phyloP scores from a whole-genome alignment of 2,113 vertebrate species.

The Corythornis vintsioides region DNA sequence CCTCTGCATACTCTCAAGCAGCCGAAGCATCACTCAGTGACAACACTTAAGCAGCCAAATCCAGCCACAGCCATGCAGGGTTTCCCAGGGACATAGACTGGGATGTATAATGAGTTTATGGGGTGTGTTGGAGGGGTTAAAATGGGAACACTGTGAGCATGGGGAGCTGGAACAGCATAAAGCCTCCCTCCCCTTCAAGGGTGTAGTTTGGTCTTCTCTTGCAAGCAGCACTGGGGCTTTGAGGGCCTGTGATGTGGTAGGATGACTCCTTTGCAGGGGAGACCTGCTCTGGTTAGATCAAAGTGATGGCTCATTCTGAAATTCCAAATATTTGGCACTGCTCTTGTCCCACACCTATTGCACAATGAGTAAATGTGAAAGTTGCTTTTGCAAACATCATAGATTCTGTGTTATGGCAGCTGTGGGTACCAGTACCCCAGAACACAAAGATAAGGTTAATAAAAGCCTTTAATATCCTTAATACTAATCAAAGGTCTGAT shows the following conservation, averaged over 20 bases:
- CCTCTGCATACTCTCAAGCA: neutral
- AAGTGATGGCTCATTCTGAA: neutral
- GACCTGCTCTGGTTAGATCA: neutral
- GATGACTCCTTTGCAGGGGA: neutral
- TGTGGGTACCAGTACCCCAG: neutral
- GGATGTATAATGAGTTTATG: neutral
- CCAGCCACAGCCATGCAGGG: fast-evolving
- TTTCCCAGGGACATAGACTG: neutral
- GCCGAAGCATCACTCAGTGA: neutral
- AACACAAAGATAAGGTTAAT: neutral
- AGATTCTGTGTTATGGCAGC: neutral
- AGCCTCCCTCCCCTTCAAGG: neutral
- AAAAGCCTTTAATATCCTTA: conserved; percentile 56
- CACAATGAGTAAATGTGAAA: neutral
- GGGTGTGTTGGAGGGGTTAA: neutral
- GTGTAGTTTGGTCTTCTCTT: neutral
- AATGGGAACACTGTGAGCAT: fast-evolving
- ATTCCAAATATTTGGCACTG: fast-evolving
- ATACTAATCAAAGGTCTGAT: conserved; percentile 38
- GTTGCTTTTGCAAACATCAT: neutral
- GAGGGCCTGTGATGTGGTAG: neutral
- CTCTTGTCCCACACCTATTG: neutral
- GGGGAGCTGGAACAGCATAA: neutral
- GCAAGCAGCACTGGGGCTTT: neutral
- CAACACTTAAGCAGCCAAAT: neutral